A percentile compares a stretch with the other conserved stretches of the same genome.
Evolutionary conservation across 2,113 vertebrate species (phyloP).

Genomic region (Oryzias celebensis): DNA sequence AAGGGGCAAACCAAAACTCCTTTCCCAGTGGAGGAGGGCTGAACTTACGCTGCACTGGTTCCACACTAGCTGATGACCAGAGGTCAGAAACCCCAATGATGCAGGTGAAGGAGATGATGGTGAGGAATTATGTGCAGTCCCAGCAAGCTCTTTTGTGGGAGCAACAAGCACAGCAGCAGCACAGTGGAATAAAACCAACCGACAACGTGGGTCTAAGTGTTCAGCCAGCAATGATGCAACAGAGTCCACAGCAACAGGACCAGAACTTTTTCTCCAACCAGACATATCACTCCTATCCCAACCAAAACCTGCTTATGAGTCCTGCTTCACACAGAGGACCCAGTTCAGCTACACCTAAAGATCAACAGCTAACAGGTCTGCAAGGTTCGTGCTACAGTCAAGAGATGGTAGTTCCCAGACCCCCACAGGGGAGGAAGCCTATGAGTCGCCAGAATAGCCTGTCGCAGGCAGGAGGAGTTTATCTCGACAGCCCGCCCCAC

Average conservation of each 20-base stretch:
- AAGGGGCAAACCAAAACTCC: conserved; percentile 59
- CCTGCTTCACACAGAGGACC: conserved; percentile 58
- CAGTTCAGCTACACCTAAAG: conserved; percentile 68
- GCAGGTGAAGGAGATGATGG: conserved; percentile 93
- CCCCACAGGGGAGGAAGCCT: conserved; percentile 79
- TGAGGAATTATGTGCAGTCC: conserved; percentile 91
- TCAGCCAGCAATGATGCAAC: conserved; percentile 73
- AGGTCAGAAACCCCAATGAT: conserved; percentile 81
- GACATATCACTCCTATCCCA: conserved; percentile 68
- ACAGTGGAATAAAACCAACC: conserved; percentile 56
- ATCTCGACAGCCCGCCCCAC: conserved; percentile 72
- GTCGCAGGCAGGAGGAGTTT: conserved; percentile 71
- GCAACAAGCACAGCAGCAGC: conserved; percentile 69
- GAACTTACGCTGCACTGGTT: conserved; percentile 69
- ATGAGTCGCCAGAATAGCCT: conserved; percentile 76
- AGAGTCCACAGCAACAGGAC: conserved; percentile 73
- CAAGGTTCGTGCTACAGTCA: conserved; percentile 76
- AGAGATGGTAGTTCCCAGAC: conserved; percentile 80
- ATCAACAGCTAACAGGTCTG: conserved; percentile 70
- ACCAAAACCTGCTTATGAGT: conserved; percentile 75
- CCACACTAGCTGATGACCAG: conserved; percentile 57
- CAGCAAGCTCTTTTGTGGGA: conserved; percentile 96
- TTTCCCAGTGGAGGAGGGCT: conserved; percentile 63
- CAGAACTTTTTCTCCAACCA: conserved; percentile 70
- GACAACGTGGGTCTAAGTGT: conserved; percentile 70